Conservation (phyloP, 2,888 invertebrate genomes). For the Thalpophila matura region DNA sequence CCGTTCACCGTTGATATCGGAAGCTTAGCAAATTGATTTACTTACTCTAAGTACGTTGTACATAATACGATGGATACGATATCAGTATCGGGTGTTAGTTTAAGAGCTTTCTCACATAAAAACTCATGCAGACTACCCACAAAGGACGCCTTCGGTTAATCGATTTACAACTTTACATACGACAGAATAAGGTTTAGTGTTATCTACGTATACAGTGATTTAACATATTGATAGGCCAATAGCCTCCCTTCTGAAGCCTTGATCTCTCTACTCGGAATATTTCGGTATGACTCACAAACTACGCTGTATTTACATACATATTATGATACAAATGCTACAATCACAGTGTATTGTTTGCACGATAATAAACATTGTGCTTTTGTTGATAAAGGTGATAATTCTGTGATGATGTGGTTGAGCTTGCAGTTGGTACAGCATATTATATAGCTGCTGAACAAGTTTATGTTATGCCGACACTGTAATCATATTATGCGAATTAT, state of each 20-base stretch:
- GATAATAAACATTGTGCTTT: slow-evolving; percentile 50
- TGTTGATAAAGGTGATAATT: slow-evolving; percentile 52
- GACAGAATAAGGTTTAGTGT: slow-evolving; percentile 48
- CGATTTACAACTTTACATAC: slow-evolving; percentile 49
- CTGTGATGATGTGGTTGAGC: slow-evolving; percentile 31
- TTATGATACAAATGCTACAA: slow-evolving; percentile 50
- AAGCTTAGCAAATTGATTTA: slow-evolving; percentile 48
- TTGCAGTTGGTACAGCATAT: slow-evolving; percentile 34
- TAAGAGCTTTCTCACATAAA: slow-evolving; percentile 70
- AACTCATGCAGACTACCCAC: slow-evolving; percentile 58
- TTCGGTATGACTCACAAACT: slow-evolving; percentile 71
- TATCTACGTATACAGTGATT: slow-evolving; percentile 44
- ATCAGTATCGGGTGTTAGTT: slow-evolving; percentile 49
- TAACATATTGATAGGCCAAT: slow-evolving; percentile 76
- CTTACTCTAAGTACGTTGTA: slow-evolving; percentile 28
- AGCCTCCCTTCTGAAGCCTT: slow-evolving; percentile 76
- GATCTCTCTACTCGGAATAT: slow-evolving; percentile 74
- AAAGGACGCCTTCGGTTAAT: slow-evolving; percentile 51
- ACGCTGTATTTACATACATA: slow-evolving; percentile 61
- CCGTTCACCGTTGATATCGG: slow-evolving; percentile 9
- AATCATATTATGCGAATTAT: slow-evolving; percentile 63
- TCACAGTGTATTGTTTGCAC: slow-evolving; percentile 46
- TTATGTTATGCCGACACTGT: slow-evolving; percentile 56
- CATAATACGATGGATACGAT: slow-evolving; percentile 40
- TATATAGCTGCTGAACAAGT: slow-evolving; percentile 57